phyloP scores from a whole-genome alignment of 2,888 invertebrate genomes.

The Lepidochrysops patricia region DNA sequence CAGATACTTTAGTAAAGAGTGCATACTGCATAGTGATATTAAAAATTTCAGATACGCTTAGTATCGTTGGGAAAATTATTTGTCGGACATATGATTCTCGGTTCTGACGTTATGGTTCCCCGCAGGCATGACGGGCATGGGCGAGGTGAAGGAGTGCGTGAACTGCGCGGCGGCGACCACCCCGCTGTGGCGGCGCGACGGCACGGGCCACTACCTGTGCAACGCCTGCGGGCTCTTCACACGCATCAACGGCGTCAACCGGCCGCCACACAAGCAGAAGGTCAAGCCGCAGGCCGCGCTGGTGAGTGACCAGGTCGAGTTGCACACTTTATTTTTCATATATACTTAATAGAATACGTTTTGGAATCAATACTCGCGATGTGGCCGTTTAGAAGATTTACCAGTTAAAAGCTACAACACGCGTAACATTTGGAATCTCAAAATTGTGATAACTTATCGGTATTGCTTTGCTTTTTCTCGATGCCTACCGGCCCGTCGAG shows the following conservation, averaged over 20 bases:
- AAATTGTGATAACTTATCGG: not conserved
- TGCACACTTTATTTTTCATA: not conserved
- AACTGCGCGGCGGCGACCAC: conserved; percentile 95
- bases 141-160: conserved; percentile 88
- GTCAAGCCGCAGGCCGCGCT: conserved; percentile 77
- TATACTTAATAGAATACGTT: too few relatives aligned
- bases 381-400: too few relatives aligned
- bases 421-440: not conserved
- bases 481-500: not conserved
- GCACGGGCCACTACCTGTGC: conserved; percentile 98
- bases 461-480: too few relatives aligned
- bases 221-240: conserved; percentile 98
- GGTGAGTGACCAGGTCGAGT: conserved; percentile 30
- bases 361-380: too few relatives aligned
- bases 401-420: too few relatives aligned
- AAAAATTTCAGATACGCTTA: too few relatives aligned
- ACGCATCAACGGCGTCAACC: conserved; percentile 81
- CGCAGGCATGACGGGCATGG: conserved; percentile 65
- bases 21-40: too few relatives aligned
- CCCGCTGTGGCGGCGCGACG: conserved; percentile 97
- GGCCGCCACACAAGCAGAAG: conserved; percentile 80
- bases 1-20: too few relatives aligned
- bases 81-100: too few relatives aligned
- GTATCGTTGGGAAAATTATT: too few relatives aligned
- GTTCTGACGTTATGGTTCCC: not conserved